Base-by-base conservation (phyloP, 2,113 vertebrate species). In the Orycteropus afer region DNA sequence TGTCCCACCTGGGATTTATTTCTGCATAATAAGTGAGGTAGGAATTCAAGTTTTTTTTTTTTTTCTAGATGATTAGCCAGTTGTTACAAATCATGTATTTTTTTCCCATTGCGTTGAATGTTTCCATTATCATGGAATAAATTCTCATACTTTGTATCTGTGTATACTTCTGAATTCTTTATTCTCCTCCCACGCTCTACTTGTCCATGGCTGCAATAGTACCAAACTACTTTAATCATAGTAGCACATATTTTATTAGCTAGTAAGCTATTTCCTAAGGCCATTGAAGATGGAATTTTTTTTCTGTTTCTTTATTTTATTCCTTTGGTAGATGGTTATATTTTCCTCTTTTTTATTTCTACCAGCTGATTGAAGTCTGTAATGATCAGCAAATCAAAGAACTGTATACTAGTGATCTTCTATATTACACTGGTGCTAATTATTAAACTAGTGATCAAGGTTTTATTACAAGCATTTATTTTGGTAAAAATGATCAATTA, bases 401-500 rank as follows among this genome's bases (percentile, higher is more conserved):
- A 42, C 37, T 49, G 3, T 59, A 69, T 27, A 23, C 10, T 55
- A 42, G 13, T 89, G 67, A 77, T 47, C 71, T 83, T 77, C 23
- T 65, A 81, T 51, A 53, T 91, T 92, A 53, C 2, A 40, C 10
- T 67, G 4, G 69, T 57, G 78, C 8, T 65, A 77, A 49, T 88
- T 51, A 85, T 77, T 92, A 89, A 91, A 83, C 20, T 32, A 67
- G n/a, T 61, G 40, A 17, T 32, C 78, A 7, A 89, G 77, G 49
- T 53, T 80, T 90, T 88, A 91, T 37, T 86, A 20, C 12, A 34
- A 80, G 55, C 40, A 55, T 79, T 93, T 89, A 55, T 73, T 47
- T 86, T 89, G 53, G 32, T 78, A 73, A 94, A 96, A 94, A 67
- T 90, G 45, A 67, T 22, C 63, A 78, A 82, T 61, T 85, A 2